phyloP scores from a whole-genome alignment of 92 coral and sea anemone species.

The Meandrina meandrites region DNA sequence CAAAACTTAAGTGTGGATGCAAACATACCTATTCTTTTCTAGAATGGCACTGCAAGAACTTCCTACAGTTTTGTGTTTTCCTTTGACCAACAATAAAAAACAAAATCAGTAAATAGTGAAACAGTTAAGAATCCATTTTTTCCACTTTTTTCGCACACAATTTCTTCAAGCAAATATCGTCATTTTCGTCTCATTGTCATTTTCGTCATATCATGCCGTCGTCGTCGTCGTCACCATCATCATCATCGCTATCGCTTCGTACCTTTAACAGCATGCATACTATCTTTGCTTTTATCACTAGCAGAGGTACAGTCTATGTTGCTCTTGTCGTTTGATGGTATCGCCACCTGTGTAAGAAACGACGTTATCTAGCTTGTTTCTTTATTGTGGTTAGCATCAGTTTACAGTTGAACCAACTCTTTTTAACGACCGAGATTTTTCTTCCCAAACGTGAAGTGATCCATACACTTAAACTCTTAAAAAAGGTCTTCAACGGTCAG shows the following conservation, averaged over 20 bases:
- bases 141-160: neutral
- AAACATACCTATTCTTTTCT: neutral
- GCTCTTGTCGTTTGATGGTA: neutral
- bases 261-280: neutral
- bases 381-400: neutral
- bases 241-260: neutral
- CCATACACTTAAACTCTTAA: too few relatives aligned
- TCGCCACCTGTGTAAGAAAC: neutral
- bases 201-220: too few relatives aligned
- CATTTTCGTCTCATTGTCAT: too few relatives aligned
- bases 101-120: neutral
- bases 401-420: too few relatives aligned
- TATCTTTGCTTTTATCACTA: neutral
- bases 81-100: neutral
- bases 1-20: too few relatives aligned
- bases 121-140: neutral
- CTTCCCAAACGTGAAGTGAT: too few relatives aligned
- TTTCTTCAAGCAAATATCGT: neutral
- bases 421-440: too few relatives aligned
- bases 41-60: neutral
- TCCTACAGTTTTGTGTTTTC: neutral
- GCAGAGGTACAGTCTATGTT: neutral
- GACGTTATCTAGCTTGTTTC: neutral
- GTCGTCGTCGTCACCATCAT: neutral
- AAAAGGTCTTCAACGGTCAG: too few relatives aligned